Base-by-base conservation (phyloP, 2,888 invertebrate species). In the Ophion slaviceki region DNA sequence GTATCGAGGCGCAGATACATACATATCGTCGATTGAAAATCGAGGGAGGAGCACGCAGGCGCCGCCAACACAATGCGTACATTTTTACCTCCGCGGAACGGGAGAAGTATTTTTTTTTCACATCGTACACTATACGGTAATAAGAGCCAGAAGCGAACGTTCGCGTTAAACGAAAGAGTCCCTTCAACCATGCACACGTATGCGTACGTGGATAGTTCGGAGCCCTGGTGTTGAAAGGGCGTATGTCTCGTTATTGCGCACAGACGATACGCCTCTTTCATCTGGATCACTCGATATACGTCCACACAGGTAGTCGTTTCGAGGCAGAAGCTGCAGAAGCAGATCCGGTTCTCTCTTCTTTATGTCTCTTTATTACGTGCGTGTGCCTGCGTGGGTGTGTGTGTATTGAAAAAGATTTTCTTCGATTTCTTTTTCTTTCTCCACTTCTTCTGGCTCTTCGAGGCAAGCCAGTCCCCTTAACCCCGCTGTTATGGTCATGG, bases 401-500 rank as follows among this genome's bases (percentile, higher is more conserved):
- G 70, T 74, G 79, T 66, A 78, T 75, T 86, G 14, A 47, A 47
- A 47, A 47, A 47, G 40, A 86, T 86, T 86, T 88, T 72, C 75
- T 70, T 76, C 79, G 75, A 75, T 72, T 78, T 76, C 78, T 66
- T 59, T 62, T 53, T 67, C 53, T 62, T 74, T 77, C 68, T 53
- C 68, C 28, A 32, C 75, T 83, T 85, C 80, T 68, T 84, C 82
- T 81, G 71, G 74, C 82, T 71, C 66, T 71, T 47, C 82, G 71
- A 82, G 67, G 78, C 45, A 45, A 85, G 76, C 82, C 75, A 70
- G 67, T 79, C 79, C 78, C 68, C 79, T 72, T 77, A 66, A 84
- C 82, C 75, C 78, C 10, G 68, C 67, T 53, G 53, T 68, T 84
- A 79, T 88, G 86, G 87, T 82, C 88, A 88, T 89, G 92, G 86